Base-by-base conservation (phyloP, 2,113 vertebrate species). In the Scophthalmus maximus region DNA sequence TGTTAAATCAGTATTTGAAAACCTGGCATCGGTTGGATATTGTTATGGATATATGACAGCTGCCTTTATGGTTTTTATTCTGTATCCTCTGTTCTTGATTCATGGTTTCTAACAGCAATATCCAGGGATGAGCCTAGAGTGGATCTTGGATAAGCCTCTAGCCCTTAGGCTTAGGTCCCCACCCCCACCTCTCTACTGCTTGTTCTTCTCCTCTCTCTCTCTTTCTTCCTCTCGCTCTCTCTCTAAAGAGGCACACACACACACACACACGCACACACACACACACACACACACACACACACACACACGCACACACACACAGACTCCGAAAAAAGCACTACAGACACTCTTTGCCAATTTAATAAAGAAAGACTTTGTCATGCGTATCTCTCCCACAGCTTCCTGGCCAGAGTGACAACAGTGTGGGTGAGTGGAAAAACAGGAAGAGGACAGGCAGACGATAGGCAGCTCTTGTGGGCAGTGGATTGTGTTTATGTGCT, bases 381-480 rank as follows among this genome's bases (percentile, higher is more conserved):
- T 85, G 81, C 73, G 53, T 88, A 81, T 88, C 88, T 92, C 90
- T 91, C 93, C 92, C 87, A 87, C 89, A 88, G 90, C 90, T 93
- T 94, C 93, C 92, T 92, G 91, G 88, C 73, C 80, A 85, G 75
- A 85, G 90, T 91, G 92, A 93, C 90, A 92, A 90, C 83, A 81
- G 87, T 81, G 91, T 90, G 93, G 91, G 90, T 85, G 86, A 91
- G 85, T 85, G 86, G 88, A 91, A 93, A 91, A 93, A 93, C 92
- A 93, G 92, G 92, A 94, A 91, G 85, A 83, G 79, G 86, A 91
- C 84, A 90, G 84, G 81, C 84, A 17, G 71, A 78, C 75, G 63
- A 76, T 46, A 83, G 81, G 73, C 75, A 87, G 81, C 57, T 72
- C 81, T 70, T 77, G 85, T 76, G 78, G 82, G 84, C 86, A 82